These are phyloP conservation scores for Caprella mutica DNA, from an alignment of 2,888 invertebrate genomes.

Conservation along the genomic window DNA sequence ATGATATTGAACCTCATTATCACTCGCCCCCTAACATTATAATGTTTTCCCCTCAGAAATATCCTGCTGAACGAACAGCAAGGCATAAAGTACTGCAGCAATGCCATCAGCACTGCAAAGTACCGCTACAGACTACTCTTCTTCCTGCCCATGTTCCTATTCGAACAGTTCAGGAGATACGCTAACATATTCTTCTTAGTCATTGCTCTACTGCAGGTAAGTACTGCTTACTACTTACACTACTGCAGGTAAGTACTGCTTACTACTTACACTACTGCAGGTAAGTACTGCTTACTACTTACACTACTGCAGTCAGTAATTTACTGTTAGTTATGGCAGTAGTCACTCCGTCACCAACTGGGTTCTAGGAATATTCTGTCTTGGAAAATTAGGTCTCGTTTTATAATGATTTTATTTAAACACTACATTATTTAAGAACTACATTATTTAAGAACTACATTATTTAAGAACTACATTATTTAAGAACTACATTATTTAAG, in stretches of 20 bases:
- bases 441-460: too few relatives aligned
- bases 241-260: background rate
- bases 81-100: slow-evolving; percentile 40
- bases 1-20: too few relatives aligned
- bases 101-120: slow-evolving; percentile 94
- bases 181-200: slow-evolving; percentile 98
- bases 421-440: too few relatives aligned
- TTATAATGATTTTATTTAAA: too few relatives aligned
- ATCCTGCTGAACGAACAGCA: slow-evolving; percentile 33
- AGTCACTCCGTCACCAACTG: too few relatives aligned
- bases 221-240: background rate
- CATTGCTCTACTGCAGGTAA: slow-evolving; percentile 86
- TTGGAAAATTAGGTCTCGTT: too few relatives aligned
- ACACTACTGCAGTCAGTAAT: background rate
- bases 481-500: too few relatives aligned
- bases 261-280: background rate
- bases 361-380: too few relatives aligned
- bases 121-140: slow-evolving; percentile 55
- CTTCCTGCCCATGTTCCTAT: slow-evolving; percentile 94
- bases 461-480: too few relatives aligned
- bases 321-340: too few relatives aligned
- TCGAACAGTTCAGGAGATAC: slow-evolving; percentile 98
- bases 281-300: background rate
- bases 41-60: too few relatives aligned
- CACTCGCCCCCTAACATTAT: too few relatives aligned